Evolutionary conservation across 2,113 vertebrate genomes (phyloP).

Genomic region (Ciconia maguari): DNA sequence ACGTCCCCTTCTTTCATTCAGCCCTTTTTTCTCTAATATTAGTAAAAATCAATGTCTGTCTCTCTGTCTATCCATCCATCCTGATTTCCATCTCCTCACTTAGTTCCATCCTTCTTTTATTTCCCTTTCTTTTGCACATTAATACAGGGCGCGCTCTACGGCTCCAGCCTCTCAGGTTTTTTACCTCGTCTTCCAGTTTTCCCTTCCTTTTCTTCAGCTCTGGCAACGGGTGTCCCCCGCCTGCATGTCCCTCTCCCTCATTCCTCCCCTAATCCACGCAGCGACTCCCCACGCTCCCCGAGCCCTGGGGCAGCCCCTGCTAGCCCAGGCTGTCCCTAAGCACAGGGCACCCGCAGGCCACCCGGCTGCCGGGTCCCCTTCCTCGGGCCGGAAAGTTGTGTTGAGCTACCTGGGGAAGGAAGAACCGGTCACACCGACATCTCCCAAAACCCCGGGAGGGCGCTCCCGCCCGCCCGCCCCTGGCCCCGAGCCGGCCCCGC

Average conservation of each 20-base stretch:
- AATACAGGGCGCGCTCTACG: fast-evolving
- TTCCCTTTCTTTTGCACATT: not conserved
- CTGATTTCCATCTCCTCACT: not conserved
- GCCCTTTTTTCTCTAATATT: not conserved
- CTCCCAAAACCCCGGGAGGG: not conserved
- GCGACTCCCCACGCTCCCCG: not conserved
- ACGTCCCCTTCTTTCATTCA: not conserved
- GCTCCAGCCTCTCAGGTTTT: not conserved
- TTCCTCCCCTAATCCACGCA: not conserved
- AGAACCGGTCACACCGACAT: not conserved
- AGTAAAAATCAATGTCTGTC: not conserved
- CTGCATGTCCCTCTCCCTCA: not conserved
- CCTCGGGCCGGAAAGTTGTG: not conserved
- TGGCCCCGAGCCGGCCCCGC: not conserved
- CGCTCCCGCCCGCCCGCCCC: not conserved
- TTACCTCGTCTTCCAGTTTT: not conserved
- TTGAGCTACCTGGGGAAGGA: not conserved
- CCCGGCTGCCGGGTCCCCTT: too few relatives aligned
- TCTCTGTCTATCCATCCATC: not conserved
- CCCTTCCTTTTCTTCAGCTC: not conserved
- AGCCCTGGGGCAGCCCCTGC: not conserved
- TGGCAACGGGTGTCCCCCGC: not conserved
- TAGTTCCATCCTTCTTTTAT: not conserved
- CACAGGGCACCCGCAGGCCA: not conserved
- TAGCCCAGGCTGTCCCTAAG: too few relatives aligned